Conservation (phyloP, 2,888 invertebrate species). For the Mimas tiliae region DNA sequence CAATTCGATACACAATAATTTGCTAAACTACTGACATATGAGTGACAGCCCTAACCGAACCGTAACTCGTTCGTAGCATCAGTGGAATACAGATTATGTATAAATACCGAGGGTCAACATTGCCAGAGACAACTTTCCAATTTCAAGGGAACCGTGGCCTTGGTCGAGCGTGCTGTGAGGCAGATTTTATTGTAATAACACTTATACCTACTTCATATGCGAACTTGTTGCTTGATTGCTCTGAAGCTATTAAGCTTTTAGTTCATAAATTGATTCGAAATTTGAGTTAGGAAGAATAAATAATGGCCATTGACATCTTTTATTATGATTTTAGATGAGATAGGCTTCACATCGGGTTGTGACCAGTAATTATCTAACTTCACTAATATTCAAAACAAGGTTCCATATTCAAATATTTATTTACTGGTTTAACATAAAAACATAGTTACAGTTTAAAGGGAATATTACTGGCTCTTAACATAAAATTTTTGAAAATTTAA, state of each 20-base stretch:
- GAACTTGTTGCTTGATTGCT: conserved; percentile 15
- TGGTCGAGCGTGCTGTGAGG: conserved; percentile 41
- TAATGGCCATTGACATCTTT: no score
- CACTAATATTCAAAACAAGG: no score
- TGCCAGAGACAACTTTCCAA: conserved; percentile 76
- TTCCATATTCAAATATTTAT: no score
- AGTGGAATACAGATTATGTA: conserved; percentile 53
- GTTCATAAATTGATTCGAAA: conserved; percentile 21
- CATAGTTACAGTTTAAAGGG: no score
- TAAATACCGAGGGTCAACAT: conserved; percentile 53
- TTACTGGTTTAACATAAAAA: no score
- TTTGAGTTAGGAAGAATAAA: neutral
- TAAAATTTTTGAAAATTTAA: no score
- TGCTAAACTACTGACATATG: neutral
- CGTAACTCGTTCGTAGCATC: conserved; percentile 46
- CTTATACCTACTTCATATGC: conserved; percentile 24
- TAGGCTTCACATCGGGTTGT: no score
- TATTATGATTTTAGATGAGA: no score
- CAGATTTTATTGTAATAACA: conserved; percentile 35
- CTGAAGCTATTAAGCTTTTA: neutral
- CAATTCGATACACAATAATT: neutral
- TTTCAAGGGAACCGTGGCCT: conserved; percentile 75
- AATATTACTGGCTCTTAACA: no score
- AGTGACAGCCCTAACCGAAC: conserved; percentile 35
- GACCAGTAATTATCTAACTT: no score